phyloP scores from a whole-genome alignment of 2,113 vertebrate genomes.

The Phrynosoma platyrhinos region DNA sequence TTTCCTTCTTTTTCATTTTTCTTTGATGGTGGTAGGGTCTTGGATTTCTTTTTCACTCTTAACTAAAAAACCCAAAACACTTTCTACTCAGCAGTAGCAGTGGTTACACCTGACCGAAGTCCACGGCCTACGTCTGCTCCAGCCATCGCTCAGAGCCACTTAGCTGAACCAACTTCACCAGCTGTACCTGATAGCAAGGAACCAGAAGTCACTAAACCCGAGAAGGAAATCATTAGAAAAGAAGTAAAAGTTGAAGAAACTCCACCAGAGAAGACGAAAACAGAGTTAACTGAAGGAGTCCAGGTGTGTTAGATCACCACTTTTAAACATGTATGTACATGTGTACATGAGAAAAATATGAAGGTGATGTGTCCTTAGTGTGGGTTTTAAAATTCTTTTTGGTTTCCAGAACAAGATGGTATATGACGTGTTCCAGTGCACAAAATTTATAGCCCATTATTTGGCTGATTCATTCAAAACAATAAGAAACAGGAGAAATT shows the following conservation, averaged over 20 bases:
- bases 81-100: slow-evolving; percentile 75
- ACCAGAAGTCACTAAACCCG: slow-evolving; percentile 43
- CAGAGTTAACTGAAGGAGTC: slow-evolving; percentile 74
- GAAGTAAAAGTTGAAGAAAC: slow-evolving; percentile 79
- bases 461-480: neutral
- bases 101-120: slow-evolving; percentile 88
- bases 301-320: slow-evolving; percentile 78
- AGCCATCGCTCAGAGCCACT: slow-evolving; percentile 86
- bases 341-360: neutral
- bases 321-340: neutral
- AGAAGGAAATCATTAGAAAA: slow-evolving; percentile 73
- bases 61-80: neutral
- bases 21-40: neutral
- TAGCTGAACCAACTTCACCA: slow-evolving; percentile 72
- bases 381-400: neutral
- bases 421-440: too few relatives aligned
- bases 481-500: neutral
- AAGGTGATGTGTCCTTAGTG: neutral
- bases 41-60: neutral
- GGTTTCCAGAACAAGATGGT: neutral
- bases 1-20: slow-evolving; percentile 28
- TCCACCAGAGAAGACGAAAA: slow-evolving; percentile 67
- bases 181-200: slow-evolving; percentile 63
- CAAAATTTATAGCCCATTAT: too few relatives aligned
- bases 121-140: slow-evolving; percentile 93